Base-by-base conservation (phyloP, 2,113 vertebrate species). In the Phalacrocorax aristotelis region DNA sequence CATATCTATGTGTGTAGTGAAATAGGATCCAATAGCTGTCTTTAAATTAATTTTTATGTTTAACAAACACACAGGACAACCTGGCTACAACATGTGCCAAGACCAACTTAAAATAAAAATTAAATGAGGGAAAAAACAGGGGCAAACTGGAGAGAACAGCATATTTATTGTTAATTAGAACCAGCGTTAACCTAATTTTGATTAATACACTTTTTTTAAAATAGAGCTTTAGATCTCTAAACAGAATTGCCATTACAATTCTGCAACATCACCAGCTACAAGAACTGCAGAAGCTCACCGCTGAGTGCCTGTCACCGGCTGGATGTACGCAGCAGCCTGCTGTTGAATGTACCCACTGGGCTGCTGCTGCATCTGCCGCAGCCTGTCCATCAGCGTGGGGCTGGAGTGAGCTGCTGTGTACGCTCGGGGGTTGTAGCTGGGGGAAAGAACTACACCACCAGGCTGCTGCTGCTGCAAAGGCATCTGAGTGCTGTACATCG, bases 311-410 rank as follows among this genome's bases (percentile, higher is more conserved):
- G 95, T 6, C 70, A 97, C 10, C 13, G 98, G 90, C 71, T 96
- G 98, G 89, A 96, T 30, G 83, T 98, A 98, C 7, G 95, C 2
- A 34, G 93, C 71, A 1, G 98, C 88, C 64, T 96, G 98, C 84
- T 97, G 98, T 26, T 97, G 98, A 9, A 96, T 27, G 4, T 97
- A 97, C 11, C 97, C 97, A 3, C 97, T 49, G 4, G 97, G 98
- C 93, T 96, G 98, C 82, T 97, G 98, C 14, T 96, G 93, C 30
- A 98, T 95, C 97, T 98, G 98, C 57, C 95, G 48, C 65, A 98
- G 95, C 64, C 95, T 83, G 60, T 98, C 98, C 89, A 97, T 55
- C 14, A 98, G 96, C 2, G 71, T 36, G 2, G 98, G 97, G 86
- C 77, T 84, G 30, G 98, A 79, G 5, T 95, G 97, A 2, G 97